Evolutionary conservation across 2,888 invertebrate genomes (phyloP).

Genomic region (Nesidiocoris tenuis): DNA sequence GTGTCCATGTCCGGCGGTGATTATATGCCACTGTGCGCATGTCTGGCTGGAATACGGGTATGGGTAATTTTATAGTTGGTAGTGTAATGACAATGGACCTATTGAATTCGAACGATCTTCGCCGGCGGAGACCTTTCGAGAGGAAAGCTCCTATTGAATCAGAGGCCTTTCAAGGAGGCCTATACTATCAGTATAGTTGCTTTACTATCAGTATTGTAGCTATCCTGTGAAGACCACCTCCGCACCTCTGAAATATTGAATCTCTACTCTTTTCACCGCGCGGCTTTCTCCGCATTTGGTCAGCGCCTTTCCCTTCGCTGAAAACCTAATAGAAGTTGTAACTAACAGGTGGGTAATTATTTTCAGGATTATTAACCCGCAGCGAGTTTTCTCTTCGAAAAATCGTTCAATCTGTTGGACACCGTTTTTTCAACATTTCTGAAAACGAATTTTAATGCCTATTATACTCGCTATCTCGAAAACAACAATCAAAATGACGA

Average conservation of each 20-base stretch:
- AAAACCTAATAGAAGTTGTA: background rate
- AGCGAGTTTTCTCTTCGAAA: too few relatives aligned
- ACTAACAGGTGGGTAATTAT: background rate
- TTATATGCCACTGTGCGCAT: background rate
- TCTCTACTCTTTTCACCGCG: background rate
- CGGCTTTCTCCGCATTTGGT: background rate
- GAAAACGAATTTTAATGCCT: too few relatives aligned
- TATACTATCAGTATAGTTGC: constrained; percentile 4
- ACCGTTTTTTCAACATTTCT: too few relatives aligned
- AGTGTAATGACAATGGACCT: constrained; percentile 39
- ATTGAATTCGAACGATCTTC: constrained; percentile 35
- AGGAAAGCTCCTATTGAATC: background rate
- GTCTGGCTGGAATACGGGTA: background rate
- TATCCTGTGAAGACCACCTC: constrained; percentile 28
- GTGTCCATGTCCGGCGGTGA: background rate
- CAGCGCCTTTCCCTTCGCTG: background rate
- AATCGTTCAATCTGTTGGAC: too few relatives aligned
- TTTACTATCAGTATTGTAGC: constrained; percentile 11
- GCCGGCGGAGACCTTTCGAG: background rate
- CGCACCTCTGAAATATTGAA: constrained; percentile 32
- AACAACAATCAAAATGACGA: too few relatives aligned
- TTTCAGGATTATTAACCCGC: too few relatives aligned
- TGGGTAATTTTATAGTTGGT: constrained; percentile 29
- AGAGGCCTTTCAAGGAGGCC: background rate
- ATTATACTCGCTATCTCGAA: too few relatives aligned